Evolutionary conservation across 2,888 invertebrate genomes (phyloP).

Genomic region (Hylaea fasciaria): DNA sequence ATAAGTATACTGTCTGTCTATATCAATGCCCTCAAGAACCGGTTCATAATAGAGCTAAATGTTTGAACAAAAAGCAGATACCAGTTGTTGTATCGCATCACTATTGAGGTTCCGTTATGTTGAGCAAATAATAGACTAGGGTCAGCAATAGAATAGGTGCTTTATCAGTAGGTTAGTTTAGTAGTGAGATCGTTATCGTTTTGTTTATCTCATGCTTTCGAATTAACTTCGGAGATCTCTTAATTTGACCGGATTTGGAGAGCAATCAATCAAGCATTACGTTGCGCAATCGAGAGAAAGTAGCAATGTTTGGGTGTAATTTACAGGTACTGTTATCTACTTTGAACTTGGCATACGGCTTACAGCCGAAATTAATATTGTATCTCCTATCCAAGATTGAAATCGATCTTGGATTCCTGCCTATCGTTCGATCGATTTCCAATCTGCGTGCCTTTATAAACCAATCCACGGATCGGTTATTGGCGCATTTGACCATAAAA

Average conservation of each 20-base stretch:
- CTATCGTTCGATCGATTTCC: too few species aligned
- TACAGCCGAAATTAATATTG: too few species aligned
- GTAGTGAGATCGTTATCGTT: slow-evolving; percentile 12
- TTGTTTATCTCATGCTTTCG: slow-evolving; percentile 13
- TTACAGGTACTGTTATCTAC: slow-evolving; percentile 5
- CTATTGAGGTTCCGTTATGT: slow-evolving; percentile 37
- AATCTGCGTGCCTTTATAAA: too few species aligned
- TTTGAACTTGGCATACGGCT: background rate
- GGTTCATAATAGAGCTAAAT: slow-evolving; percentile 48
- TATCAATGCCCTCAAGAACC: slow-evolving; percentile 19
- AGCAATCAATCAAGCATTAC: slow-evolving; percentile 26
- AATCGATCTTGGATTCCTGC: too few species aligned
- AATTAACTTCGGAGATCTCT: slow-evolving; percentile 16
- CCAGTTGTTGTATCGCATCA: slow-evolving; percentile 1
- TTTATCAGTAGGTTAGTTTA: slow-evolving; percentile 6
- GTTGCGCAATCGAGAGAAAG: slow-evolving; percentile 18
- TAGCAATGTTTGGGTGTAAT: slow-evolving; percentile 7
- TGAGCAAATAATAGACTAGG: slow-evolving; percentile 41
- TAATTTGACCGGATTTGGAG: slow-evolving; percentile 11
- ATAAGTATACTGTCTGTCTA: background rate
- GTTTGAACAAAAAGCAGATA: slow-evolving; percentile 14
- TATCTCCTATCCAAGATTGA: too few species aligned
- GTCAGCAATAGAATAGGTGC: slow-evolving; percentile 32
- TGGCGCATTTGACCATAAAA: too few species aligned
- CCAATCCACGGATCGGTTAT: too few species aligned